Conservation (phyloP, 2,797 vertebrate genomes). For the Leptatherina wallacei region DNA sequence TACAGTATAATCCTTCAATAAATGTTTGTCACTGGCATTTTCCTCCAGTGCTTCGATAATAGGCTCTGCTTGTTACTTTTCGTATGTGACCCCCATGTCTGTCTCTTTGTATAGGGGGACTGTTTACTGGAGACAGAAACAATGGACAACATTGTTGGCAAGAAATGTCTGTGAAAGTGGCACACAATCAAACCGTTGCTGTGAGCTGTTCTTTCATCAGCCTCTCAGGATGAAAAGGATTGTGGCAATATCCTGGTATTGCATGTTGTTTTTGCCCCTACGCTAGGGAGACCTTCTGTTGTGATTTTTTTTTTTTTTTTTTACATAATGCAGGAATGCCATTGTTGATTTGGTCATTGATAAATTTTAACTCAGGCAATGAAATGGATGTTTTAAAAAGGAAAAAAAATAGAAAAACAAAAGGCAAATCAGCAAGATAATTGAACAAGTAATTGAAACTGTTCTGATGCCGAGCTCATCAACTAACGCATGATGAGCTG, state of each 20-base stretch:
- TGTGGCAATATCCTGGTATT: not conserved
- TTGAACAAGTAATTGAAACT: no score
- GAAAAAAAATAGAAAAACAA: not conserved
- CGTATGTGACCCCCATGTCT: conserved; percentile 34
- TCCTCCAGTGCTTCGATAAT: conserved; percentile 38
- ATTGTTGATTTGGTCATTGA: not conserved
- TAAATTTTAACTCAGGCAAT: not conserved
- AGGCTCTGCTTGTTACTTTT: conserved; percentile 38
- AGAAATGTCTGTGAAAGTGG: not conserved
- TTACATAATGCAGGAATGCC: conserved; percentile 5
- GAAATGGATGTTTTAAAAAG: not conserved
- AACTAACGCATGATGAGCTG: no score
- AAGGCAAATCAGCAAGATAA: no score
- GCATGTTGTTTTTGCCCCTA: not conserved
- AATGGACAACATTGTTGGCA: conserved; percentile 1
- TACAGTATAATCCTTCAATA: conserved; percentile 52
- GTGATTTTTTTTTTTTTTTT: not conserved
- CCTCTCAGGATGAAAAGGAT: not conserved
- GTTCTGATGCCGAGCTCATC: no score
- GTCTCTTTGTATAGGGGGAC: conserved; percentile 25
- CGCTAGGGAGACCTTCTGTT: not conserved
- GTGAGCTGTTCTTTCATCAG: not conserved
- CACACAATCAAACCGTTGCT: conserved; percentile 6
- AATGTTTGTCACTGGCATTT: conserved; percentile 49
- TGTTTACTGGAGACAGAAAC: conserved; percentile 18